These are phyloP conservation scores for Strongylocentrotus purpuratus DNA, from an alignment of 35 echinoderm and acorn worm species.

Conservation along the genomic window DNA sequence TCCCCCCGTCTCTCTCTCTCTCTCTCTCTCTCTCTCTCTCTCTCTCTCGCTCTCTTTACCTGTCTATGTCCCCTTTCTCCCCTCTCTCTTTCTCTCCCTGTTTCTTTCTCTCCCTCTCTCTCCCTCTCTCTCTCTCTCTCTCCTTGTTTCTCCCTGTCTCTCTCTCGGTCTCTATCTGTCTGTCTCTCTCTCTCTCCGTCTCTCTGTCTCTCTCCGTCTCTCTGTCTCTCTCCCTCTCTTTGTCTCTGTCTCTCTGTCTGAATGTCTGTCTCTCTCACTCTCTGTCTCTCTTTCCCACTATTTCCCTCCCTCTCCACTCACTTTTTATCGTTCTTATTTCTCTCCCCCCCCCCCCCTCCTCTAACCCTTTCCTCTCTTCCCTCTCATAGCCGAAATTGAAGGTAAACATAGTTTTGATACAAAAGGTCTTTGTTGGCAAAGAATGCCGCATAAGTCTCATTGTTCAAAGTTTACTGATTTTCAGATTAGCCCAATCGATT, in stretches of 20 bases:
- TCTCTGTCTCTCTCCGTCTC: too few relatives aligned
- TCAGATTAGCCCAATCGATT: background rate
- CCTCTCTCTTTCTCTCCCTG: too few relatives aligned
- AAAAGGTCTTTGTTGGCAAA: background rate
- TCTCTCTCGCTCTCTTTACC: too few relatives aligned
- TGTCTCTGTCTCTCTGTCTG: too few relatives aligned
- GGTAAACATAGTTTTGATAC: background rate
- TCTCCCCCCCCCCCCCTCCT: background rate
- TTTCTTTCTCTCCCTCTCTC: too few relatives aligned
- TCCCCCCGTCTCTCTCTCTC: too few relatives aligned
- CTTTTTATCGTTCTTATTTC: background rate
- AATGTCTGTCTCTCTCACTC: too few relatives aligned
- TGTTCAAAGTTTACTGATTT: background rate
- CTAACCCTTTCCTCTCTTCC: background rate
- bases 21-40: too few relatives aligned
- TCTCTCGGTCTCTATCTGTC: background rate
- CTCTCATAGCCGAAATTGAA: background rate
- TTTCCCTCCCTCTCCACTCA: background rate
- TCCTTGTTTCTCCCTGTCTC: too few relatives aligned
- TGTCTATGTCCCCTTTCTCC: too few relatives aligned
- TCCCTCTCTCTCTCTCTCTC: too few relatives aligned
- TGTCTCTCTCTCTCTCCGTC: background rate
- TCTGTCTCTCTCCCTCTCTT: too few relatives aligned
- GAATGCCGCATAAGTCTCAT: background rate
- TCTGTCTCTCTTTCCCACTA: background rate